Evolutionary conservation across 92 coral and sea anemone species (phyloP), one percentile per base, ranked within the genome.

Genomic region (Parazoanthus atlanticus): DNA sequence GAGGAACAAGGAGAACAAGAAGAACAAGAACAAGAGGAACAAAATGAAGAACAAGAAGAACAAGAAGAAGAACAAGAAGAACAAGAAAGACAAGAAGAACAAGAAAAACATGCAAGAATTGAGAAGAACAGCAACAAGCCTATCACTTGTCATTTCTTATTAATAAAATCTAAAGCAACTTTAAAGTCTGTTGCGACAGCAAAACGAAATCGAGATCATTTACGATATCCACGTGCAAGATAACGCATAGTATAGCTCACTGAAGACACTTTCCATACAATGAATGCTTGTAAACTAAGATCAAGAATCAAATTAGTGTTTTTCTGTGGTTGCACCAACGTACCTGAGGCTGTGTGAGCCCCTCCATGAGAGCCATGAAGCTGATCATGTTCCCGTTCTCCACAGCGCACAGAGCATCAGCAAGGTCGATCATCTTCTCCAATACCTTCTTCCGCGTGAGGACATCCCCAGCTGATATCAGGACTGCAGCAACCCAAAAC

Each of bases 311-410:
- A 43, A 43, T 43, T 43, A 43, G 26, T 25, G 26, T 47, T 12
- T 36, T 32, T 43, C 52, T 31, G 6, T 30, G 29, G 5, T 5
- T 26, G 26, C 25, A 15, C 26, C 33, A 26, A 54, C 75, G 28
- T 84, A 97, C 99, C 98, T 97, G 99, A 29, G 95, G 92, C 30
- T 86, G 86, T 34, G 96, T 92, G 25, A 97, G 98, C 66, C 99
- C 99, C 71, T 97, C 99, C 93, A 97, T 95, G 72, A 97, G 80
- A 25, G 99, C 99, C 99, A 97, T 97, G 67, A 97, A 97, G n/a
- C 98, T 92, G 65, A 94, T 88, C 69, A 97, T 93, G 87, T 97
- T 97, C 26, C 99, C 99, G 58, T 89, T 98, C 82, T 93, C 93
- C 90, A 91, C 93, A 89, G 98, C 92, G 52, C 85, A 91, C 90